Evolutionary conservation across 2,888 invertebrate genomes (phyloP).

Genomic region (Napeogenes inachia): DNA sequence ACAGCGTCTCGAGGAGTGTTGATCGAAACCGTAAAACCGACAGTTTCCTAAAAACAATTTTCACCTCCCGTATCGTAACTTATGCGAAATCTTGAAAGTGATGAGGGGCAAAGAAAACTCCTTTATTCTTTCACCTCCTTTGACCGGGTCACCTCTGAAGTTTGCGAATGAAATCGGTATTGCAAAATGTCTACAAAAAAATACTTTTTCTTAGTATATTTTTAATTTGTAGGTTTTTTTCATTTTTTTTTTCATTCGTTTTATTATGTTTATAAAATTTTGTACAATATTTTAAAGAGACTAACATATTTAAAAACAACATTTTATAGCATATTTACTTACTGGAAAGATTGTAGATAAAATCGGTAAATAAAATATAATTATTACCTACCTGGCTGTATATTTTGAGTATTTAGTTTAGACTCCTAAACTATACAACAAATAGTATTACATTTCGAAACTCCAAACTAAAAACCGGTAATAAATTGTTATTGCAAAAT

Average conservation of each 20-base stretch:
- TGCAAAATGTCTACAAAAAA: slow-evolving; percentile 57
- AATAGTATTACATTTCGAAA: no score
- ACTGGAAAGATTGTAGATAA: no score
- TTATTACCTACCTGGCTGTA: no score
- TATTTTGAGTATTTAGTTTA: no score
- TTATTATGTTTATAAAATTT: slow-evolving; percentile 4
- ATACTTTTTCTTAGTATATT: slow-evolving; percentile 44
- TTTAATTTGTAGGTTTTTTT: slow-evolving; percentile 22
- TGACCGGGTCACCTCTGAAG: slow-evolving; percentile 59
- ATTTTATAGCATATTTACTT: no score
- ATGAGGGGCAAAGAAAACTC: slow-evolving; percentile 42
- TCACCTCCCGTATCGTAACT: slow-evolving; percentile 27
- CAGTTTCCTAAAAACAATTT: slow-evolving; percentile 27
- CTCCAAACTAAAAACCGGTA: no score
- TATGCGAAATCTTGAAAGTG: slow-evolving; percentile 41
- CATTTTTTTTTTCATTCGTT: no score
- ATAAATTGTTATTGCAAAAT: no score
- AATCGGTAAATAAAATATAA: no score
- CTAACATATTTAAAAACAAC: no score
- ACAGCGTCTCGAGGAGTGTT: slow-evolving; percentile 9
- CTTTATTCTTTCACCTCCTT: slow-evolving; percentile 52
- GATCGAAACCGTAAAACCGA: slow-evolving; percentile 15
- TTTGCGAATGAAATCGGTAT: slow-evolving; percentile 53
- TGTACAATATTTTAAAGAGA: background rate
- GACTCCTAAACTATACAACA: no score